Conservation (phyloP, 2,888 invertebrate genomes). For the Leptinotarsa rubiginosa region DNA sequence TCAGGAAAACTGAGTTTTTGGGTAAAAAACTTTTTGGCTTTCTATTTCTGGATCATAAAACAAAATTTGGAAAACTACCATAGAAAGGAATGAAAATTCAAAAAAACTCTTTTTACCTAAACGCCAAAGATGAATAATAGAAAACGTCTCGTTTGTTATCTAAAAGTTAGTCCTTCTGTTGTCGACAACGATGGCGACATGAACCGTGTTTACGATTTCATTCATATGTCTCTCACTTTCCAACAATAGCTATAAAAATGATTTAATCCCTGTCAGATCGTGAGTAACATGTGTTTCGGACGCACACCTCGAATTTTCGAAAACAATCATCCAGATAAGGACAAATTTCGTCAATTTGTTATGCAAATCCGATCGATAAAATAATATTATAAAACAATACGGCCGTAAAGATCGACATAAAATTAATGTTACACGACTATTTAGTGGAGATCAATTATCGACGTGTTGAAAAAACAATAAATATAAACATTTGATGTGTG, state of each 20-base stretch:
- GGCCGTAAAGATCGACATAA: background rate
- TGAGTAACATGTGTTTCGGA: slow-evolving; percentile 1
- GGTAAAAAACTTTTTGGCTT: too few relatives aligned
- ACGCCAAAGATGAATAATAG: too few relatives aligned
- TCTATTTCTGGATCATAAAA: too few relatives aligned
- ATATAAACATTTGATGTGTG: background rate
- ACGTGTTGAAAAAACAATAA: slow-evolving; percentile 10
- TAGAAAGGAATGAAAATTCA: too few relatives aligned
- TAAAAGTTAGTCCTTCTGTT: background rate
- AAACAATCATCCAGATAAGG: slow-evolving; percentile 4
- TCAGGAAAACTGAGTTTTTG: too few relatives aligned
- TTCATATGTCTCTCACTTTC: background rate
- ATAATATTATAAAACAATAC: slow-evolving; percentile 7
- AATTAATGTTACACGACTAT: slow-evolving; percentile 6
- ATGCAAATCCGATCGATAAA: background rate
- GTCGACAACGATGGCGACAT: background rate
- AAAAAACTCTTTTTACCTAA: too few relatives aligned
- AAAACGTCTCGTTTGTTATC: background rate
- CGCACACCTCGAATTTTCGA: slow-evolving; percentile 4
- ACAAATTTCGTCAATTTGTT: slow-evolving; percentile 12
- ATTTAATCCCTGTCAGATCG: background rate
- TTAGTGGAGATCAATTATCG: slow-evolving; percentile 8
- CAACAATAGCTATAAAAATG: slow-evolving; percentile 13
- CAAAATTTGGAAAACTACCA: too few relatives aligned
- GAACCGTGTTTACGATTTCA: slow-evolving; percentile 5